Evolutionary conservation across 2,797 vertebrate species (phyloP).

Genomic region (Columba guinea): DNA sequence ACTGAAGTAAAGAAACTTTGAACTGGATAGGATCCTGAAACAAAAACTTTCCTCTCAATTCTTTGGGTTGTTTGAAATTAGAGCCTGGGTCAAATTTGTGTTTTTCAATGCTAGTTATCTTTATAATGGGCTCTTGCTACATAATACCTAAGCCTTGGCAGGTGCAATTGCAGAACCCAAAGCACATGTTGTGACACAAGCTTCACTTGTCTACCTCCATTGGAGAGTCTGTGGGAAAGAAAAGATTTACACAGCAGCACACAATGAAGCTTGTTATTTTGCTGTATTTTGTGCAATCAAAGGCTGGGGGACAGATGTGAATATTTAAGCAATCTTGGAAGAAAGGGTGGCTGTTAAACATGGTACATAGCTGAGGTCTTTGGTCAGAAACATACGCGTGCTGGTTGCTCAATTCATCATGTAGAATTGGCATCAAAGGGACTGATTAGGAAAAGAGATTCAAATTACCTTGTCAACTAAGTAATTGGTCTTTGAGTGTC

Average conservation of each 20-base stretch:
- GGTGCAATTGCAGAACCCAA: neutral
- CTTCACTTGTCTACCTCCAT: neutral
- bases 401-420: neutral
- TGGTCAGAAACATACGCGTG: neutral
- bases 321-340: conserved; percentile 31
- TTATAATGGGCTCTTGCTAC: neutral
- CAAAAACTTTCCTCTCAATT: neutral
- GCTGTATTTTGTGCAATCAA: neutral
- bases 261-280: conserved; percentile 36
- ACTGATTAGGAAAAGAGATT: conserved; percentile 59
- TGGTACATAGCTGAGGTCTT: conserved; percentile 18
- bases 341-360: neutral
- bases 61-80: neutral
- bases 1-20: neutral
- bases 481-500: conserved; percentile 64
- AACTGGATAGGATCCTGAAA: neutral
- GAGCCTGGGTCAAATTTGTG: neutral
- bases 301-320: conserved; percentile 36
- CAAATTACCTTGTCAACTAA: conserved; percentile 47
- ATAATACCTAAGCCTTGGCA: neutral
- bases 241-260: neutral
- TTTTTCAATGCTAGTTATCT: neutral
- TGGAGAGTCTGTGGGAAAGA: neutral
- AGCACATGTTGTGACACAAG: neutral
- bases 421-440: conserved; percentile 1